Percentiles rank a stretch among this genome's conserved stretches.
These are phyloP conservation scores for Solea solea DNA, from an alignment of 2,113 vertebrate genomes.

Conservation along the genomic window DNA sequence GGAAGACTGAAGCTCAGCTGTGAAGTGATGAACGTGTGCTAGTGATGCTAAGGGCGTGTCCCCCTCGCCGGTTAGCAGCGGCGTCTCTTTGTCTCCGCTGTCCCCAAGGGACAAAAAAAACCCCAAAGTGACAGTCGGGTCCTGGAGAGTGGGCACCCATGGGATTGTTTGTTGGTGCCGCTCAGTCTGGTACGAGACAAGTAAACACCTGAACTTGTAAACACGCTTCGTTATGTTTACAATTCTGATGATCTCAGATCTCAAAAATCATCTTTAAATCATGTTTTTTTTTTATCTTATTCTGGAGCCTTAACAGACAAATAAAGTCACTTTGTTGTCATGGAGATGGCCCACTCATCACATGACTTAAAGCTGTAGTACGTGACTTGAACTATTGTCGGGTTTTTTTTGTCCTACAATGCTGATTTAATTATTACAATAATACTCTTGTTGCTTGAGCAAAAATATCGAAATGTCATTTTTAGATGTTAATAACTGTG, in stretches of 20 bases:
- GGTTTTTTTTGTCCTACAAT: too few relatives aligned
- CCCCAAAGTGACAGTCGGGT: not conserved
- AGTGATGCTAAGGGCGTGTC: slow-evolving; percentile 16
- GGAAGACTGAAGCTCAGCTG: not conserved
- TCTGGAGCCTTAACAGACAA: not conserved
- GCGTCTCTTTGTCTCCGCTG: slow-evolving; percentile 34
- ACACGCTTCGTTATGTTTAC: not conserved
- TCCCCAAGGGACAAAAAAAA: not conserved
- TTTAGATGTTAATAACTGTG: too few relatives aligned
- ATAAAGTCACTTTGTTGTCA: not conserved
- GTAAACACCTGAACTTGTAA: slow-evolving; percentile 5
- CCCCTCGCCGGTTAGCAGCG: not conserved
- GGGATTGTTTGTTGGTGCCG: slow-evolving; percentile 34
- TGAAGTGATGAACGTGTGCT: not conserved
- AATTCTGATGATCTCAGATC: too few relatives aligned
- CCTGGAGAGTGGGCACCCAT: not conserved
- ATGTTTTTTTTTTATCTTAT: not conserved
- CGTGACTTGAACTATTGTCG: too few relatives aligned
- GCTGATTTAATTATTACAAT: too few relatives aligned
- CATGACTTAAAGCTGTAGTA: too few relatives aligned
- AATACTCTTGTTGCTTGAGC: too few relatives aligned
- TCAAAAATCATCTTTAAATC: too few relatives aligned
- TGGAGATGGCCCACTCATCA: not conserved
- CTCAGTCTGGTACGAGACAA: slow-evolving; percentile 5
- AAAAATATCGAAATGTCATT: too few relatives aligned